A percentile compares a stretch with the other conserved stretches of the same genome.
Evolutionary conservation across 1,140 invertebrate genomes (phyloP).

Genomic region (Drosophila rhopaloa): DNA sequence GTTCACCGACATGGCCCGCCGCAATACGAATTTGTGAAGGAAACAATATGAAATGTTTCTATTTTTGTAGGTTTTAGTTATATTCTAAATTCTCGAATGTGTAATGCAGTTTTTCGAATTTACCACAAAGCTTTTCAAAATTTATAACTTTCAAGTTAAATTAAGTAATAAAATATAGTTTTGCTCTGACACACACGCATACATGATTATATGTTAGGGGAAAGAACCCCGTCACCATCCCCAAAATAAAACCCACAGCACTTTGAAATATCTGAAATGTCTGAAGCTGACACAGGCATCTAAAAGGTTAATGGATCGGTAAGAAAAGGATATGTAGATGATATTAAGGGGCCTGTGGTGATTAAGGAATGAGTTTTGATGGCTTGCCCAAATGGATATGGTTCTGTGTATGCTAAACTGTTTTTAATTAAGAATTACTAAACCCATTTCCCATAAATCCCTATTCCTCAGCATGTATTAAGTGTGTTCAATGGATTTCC

Average conservation of each 20-base stretch:
- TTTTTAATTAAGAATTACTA: conserved; percentile 33
- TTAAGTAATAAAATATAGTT: conserved; percentile 25
- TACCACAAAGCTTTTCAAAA: conserved; percentile 11
- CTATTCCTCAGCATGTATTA: conserved; percentile 22
- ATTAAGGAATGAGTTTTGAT: conserved; percentile 10
- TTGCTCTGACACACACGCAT: conserved; percentile 16
- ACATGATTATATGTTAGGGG: conserved; percentile 8
- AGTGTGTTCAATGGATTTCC: conserved; percentile 5
- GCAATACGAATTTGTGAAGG: conserved; percentile 62
- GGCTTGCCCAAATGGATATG: not conserved
- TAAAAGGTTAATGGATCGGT: conserved; percentile 46
- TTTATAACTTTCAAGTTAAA: conserved; percentile 44
- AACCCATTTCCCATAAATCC: not conserved
- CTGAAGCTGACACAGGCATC: conserved; percentile 69
- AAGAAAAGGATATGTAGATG: conserved; percentile 49
- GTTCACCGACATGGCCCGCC: conserved; percentile 72
- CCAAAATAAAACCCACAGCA: conserved; percentile 33
- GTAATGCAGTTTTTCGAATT: not conserved
- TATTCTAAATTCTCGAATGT: conserved; percentile 12
- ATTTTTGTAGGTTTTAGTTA: not conserved
- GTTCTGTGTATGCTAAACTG: conserved; percentile 24
- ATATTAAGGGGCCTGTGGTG: conserved; percentile 44
- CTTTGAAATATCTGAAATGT: conserved; percentile 35
- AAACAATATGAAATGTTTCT: not conserved
- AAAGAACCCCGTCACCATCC: not conserved